Evolutionary conservation across 2,797 vertebrate species (phyloP), one percentile per base, ranked within the genome.

Genomic region (Moxostoma hubbsi): DNA sequence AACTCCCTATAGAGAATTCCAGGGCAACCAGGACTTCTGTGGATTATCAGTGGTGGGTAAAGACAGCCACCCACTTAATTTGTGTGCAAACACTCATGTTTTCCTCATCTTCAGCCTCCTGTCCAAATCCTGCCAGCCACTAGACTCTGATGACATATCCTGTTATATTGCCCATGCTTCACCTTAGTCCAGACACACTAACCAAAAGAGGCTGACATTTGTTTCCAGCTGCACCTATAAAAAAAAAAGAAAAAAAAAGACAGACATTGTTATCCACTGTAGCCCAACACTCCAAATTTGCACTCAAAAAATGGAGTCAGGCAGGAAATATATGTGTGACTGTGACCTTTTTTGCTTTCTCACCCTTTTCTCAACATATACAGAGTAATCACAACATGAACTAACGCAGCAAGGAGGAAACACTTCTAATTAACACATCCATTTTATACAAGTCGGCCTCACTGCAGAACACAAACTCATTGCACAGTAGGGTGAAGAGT

Each of bases 91-190:
- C 90, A 86, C 85, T 93, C 89, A 90, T 77, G 88, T 90, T 84
- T 78, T 83, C 85, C 82, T 91, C 94, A 94, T 95, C 89, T 90
- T 91, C 81, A 83, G 88, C 83, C 90, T 89, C 87, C 81, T 85
- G 84, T 90, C 87, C 88, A 86, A 91, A 89, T 88, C 91, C 88
- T 89, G 90, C 88, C 86, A 87, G 86, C 87, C 87, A 81, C 84
- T 84, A 83, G 84, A 63, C 75, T 86, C 78, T 87, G 83, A 85
- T 73, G 68, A 77, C 66, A 83, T 83, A 67, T 84, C 84, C 77
- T 68, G 66, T 82, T 77, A 84, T 78, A 74, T 79, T 58, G 66
- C 86, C 85, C 88, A 88, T 89, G 73, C 65, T 66, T 77, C 71
- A 67, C 54, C 71, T 85, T 71, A 84, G 76, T 71, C 72, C 78